Evolutionary conservation across 2,888 invertebrate species (phyloP), one percentile per base, ranked within the genome.

Genomic region (Diadromus collaris): DNA sequence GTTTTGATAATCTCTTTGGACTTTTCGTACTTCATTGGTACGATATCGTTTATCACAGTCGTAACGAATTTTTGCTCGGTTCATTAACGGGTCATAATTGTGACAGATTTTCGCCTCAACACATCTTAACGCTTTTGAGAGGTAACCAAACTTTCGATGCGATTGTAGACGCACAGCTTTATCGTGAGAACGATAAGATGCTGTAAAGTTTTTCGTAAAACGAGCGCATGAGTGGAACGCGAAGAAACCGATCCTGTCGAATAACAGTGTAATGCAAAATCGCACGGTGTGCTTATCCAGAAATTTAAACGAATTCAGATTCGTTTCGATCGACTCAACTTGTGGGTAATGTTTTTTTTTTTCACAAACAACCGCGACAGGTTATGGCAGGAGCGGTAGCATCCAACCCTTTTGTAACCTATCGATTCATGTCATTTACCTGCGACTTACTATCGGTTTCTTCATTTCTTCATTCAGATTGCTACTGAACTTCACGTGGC

Each of bases 101-200:
- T 10, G 64, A 64, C 10, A 56, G 32, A 69, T 44, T 58, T 64
- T 63, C 61, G 56, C 6, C 41, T n/a, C 0, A 61, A 10, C 27
- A 63, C 61, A 29, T 10, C 41, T n/a, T 0, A 61, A 10, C 27
- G 56, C 9, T 56, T 19, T 7, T 21, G 6, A 13, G 13, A 32
- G 13, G 44, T 63, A 71, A 71, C 56, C 70, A 46, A 75, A 75
- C 74, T 75, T 64, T 44, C 32, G 34, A n/a, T 19, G 21, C 16
- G 13, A 44, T 13, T 41, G 27, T 10, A 6, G 24, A 19, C 7
- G 27, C 27, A 34, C 61, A 48, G n/a, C 6, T 48, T 16, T 27
- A 54, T 54, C 32, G 68, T 10, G 16, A 21, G 16, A 34, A 34
- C 56, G 58, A 46, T 63, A 24, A 13, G 4, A 1, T 2, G 34